Conservation (phyloP, 1,140 invertebrate genomes). For the Dryas iulia region DNA sequence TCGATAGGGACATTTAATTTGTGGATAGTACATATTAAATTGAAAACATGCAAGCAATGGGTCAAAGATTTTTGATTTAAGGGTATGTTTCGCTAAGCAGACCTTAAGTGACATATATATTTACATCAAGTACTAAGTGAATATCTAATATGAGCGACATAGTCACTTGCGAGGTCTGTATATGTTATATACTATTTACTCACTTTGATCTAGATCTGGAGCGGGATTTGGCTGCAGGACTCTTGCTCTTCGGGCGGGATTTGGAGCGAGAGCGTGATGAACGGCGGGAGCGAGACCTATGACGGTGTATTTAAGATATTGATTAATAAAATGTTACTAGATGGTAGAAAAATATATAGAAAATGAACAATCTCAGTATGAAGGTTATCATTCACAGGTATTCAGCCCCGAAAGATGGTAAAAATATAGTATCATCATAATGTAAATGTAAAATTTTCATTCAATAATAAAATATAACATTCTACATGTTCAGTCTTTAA, state of each 20-base stretch:
- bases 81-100: background rate
- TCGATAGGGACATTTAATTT: constrained; percentile 22
- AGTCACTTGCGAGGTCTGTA: background rate
- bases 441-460: too few species aligned
- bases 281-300: constrained; percentile 81
- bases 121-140: background rate
- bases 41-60: constrained; percentile 43
- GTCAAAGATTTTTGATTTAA: background rate
- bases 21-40: constrained; percentile 24
- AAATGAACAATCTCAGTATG: constrained; percentile 44
- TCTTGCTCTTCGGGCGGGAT: constrained; percentile 87
- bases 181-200: constrained; percentile 39
- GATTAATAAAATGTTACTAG: background rate
- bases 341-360: background rate
- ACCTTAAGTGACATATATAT: background rate
- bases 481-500: too few species aligned
- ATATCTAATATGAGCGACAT: background rate
- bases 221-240: constrained; percentile 85
- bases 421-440: constrained; percentile 72
- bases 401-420: constrained; percentile 81
- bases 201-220: constrained; percentile 82
- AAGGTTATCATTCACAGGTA: constrained; percentile 65
- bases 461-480: too few species aligned
- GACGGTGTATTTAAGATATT: constrained; percentile 7
- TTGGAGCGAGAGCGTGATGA: constrained; percentile 86